Evolutionary conservation across 2,113 vertebrate species (phyloP).

Genomic region (Oenanthe melanoleuca): DNA sequence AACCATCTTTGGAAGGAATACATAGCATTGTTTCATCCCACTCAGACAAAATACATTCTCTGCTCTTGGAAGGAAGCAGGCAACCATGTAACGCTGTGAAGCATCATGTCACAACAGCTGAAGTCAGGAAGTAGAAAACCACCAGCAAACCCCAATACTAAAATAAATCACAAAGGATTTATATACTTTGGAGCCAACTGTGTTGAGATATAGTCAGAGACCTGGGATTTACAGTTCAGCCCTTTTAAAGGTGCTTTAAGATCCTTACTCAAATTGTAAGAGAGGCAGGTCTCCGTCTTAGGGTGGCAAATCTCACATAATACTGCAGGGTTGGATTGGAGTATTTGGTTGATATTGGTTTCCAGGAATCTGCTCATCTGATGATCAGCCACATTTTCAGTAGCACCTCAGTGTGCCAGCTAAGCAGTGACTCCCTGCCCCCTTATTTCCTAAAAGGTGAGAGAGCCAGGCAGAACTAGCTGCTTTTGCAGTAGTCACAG

Average conservation of each 20-base stretch:
- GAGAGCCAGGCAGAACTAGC: background rate
- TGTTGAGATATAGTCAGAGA: background rate
- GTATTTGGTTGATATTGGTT: background rate
- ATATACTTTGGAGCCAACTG: background rate
- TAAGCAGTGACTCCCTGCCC: background rate
- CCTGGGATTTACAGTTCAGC: background rate
- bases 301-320: rapidly evolving
- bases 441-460: background rate
- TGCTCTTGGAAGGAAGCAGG: background rate
- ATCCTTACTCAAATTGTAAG: background rate
- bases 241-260: background rate
- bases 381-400: rapidly evolving
- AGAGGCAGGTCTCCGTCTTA: background rate
- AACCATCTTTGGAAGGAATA: background rate
- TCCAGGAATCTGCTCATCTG: background rate
- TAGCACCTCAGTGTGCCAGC: background rate
- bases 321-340: background rate
- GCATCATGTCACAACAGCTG: background rate
- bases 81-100: background rate
- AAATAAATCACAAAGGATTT: background rate
- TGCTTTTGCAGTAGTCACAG: background rate
- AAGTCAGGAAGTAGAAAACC: slow-evolving; percentile 1
- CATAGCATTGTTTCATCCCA: slow-evolving; percentile 6
- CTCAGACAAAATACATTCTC: background rate
- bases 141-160: background rate